phyloP scores from a whole-genome alignment of 2,888 invertebrate genomes.

The Sialis fuliginosa region DNA sequence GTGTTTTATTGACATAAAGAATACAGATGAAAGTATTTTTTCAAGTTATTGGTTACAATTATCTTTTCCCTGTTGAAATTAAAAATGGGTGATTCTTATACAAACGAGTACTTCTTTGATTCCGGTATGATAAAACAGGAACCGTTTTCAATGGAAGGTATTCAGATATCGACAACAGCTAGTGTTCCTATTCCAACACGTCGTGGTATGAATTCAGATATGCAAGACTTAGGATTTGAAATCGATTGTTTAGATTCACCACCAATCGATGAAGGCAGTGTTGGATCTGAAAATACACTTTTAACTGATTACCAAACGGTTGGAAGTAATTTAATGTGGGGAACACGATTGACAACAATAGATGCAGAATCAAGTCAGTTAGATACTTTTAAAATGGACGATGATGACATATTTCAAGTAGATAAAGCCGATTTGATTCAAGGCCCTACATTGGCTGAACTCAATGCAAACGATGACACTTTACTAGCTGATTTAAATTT shows the following conservation, averaged over 20 bases:
- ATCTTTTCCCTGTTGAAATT: not conserved
- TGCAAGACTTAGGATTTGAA: slow-evolving; percentile 34
- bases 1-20: too few relatives aligned
- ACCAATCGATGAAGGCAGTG: slow-evolving; percentile 23
- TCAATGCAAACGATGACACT: slow-evolving; percentile 72
- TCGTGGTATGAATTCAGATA: slow-evolving; percentile 19
- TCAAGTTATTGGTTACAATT: too few relatives aligned
- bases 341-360: slow-evolving; percentile 20
- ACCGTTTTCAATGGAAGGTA: slow-evolving; percentile 26
- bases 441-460: slow-evolving; percentile 66
- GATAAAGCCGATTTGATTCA: slow-evolving; percentile 75
- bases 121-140: slow-evolving; percentile 45
- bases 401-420: slow-evolving; percentile 78
- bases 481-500: slow-evolving; percentile 71
- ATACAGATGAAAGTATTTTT: too few relatives aligned
- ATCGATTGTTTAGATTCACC: slow-evolving; percentile 37
- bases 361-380: slow-evolving; percentile 14
- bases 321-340: slow-evolving; percentile 26
- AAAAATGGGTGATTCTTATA: slow-evolving; percentile 42
- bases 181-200: slow-evolving; percentile 43
- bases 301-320: slow-evolving; percentile 23
- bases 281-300: slow-evolving; percentile 13
- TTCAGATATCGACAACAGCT: slow-evolving; percentile 27
- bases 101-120: slow-evolving; percentile 43
- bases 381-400: slow-evolving; percentile 62